A percentile compares a stretch with the other conserved stretches of the same genome.
Evolutionary conservation across 1,140 invertebrate species (phyloP).

Genomic region (Adoxophyes honmai): DNA sequence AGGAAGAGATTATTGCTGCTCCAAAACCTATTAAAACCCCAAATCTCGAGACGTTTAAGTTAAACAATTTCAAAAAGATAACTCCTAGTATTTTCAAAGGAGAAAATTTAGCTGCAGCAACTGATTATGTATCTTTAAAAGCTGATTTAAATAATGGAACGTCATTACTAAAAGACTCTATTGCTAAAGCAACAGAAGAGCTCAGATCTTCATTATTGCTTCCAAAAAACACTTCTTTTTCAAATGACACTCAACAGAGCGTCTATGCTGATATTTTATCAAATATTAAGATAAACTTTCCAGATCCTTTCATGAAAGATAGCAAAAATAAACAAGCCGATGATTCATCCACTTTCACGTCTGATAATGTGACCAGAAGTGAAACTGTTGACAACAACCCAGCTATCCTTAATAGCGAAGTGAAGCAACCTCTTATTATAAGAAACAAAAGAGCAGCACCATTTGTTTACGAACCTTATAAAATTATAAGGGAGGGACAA

Average conservation of each 20-base stretch:
- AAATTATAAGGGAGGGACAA: constrained; percentile 66
- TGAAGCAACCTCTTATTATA: constrained; percentile 23
- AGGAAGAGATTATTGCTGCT: constrained; percentile 74
- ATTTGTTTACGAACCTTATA: constrained; percentile 71
- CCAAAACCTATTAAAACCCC: constrained; percentile 54
- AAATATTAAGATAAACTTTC: constrained; percentile 34
- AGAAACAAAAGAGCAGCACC: constrained; percentile 57
- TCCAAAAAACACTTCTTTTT: constrained; percentile 16
- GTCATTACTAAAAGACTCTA: constrained; percentile 19
- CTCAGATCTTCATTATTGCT: constrained; percentile 2
- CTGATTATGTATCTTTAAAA: constrained; percentile 30
- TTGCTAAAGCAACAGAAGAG: constrained; percentile 16
- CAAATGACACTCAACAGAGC: constrained; percentile 22
- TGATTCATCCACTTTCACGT: background rate
- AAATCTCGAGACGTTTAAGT: constrained; percentile 27
- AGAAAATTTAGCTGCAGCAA: constrained; percentile 21
- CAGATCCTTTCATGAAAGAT: background rate
- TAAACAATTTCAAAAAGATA: constrained; percentile 22
- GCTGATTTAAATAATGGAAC: constrained; percentile 30
- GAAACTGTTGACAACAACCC: constrained; percentile 24
- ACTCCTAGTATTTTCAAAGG: constrained; percentile 20
- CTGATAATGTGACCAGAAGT: constrained; percentile 19
- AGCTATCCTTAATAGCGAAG: constrained; percentile 27
- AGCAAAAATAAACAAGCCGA: background rate
- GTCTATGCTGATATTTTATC: constrained; percentile 41